These are phyloP conservation scores for Catamblyrhynchus diadema DNA, from an alignment of 2,797 vertebrate species.

Conservation along the genomic window DNA sequence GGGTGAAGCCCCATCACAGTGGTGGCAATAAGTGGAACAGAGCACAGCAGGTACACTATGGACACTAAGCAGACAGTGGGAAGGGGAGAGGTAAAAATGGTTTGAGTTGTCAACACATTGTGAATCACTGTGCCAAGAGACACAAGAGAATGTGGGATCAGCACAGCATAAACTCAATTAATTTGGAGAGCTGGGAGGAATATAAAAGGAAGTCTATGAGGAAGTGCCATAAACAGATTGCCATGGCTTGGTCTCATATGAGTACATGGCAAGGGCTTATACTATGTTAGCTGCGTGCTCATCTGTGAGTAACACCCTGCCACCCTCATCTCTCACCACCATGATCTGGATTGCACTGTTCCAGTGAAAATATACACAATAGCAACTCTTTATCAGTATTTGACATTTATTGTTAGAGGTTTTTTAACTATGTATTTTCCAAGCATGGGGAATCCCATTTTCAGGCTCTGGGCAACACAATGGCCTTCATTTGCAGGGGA, in stretches of 20 bases:
- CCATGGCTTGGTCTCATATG: neutral
- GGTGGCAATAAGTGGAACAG: neutral
- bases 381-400: neutral
- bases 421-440: neutral
- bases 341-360: neutral
- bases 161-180: neutral
- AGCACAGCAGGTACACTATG: rapidly evolving
- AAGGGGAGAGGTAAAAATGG: neutral
- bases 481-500: neutral
- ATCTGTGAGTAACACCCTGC: neutral
- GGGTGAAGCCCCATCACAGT: neutral
- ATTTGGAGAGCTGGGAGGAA: neutral
- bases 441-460: neutral
- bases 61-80: rapidly evolving
- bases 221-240: neutral
- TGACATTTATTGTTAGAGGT: neutral
- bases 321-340: neutral
- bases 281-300: rapidly evolving
- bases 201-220: rapidly evolving
- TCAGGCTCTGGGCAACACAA: neutral
- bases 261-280: neutral
- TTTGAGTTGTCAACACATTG: neutral
- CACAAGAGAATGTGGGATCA: rapidly evolving
- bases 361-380: neutral
- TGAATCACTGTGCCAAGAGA: neutral